Conservation (phyloP, 2,888 invertebrate genomes). For the Drosophila neutralis region DNA sequence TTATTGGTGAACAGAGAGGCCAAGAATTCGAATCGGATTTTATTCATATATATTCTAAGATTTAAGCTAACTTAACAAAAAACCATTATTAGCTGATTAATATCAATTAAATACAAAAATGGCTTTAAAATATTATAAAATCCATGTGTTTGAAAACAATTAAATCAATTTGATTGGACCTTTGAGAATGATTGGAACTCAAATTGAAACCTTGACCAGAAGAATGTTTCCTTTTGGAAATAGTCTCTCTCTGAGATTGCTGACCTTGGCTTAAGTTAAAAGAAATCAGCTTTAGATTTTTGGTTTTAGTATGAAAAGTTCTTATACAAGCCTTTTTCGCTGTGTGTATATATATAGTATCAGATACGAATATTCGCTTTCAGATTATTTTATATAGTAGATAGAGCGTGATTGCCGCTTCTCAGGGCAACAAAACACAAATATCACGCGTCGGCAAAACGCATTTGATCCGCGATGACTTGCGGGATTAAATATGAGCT, state of each 20-base stretch:
- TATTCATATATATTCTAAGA: no score
- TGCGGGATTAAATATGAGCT: slow-evolving; percentile 29
- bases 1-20: neutral
- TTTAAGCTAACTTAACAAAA: neutral
- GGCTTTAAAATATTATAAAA: neutral
- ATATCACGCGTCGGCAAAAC: slow-evolving; percentile 71
- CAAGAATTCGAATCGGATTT: neutral
- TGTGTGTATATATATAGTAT: slow-evolving; percentile 1
- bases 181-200: neutral
- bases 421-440: slow-evolving; percentile 41
- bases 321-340: neutral
- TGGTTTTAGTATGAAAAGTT: neutral
- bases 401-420: slow-evolving; percentile 44
- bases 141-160: neutral
- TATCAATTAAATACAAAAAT: neutral
- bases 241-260: neutral
- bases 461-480: slow-evolving; percentile 78
- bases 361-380: slow-evolving; percentile 15
- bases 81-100: neutral
- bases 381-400: slow-evolving; percentile 10
- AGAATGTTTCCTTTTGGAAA: neutral
- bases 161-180: neutral
- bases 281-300: neutral
- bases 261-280: neutral
- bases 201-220: neutral